Evolutionary conservation across 2,888 invertebrate species (phyloP).

Genomic region (Cheilosia pagana): DNA sequence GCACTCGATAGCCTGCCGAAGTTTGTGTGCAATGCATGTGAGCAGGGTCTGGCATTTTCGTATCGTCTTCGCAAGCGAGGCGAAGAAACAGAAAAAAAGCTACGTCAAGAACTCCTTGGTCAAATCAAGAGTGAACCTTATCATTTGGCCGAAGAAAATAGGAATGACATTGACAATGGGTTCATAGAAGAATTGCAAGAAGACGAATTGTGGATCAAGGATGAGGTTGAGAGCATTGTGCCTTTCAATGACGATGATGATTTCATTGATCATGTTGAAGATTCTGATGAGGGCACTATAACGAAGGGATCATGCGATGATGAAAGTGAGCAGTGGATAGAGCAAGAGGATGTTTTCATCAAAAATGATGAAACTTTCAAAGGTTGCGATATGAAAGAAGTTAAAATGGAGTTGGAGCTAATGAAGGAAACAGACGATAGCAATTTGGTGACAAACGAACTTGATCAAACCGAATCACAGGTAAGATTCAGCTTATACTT

Average conservation of each 20-base stretch:
- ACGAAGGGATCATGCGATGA: slow-evolving; percentile 3
- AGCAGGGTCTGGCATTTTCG: slow-evolving; percentile 75
- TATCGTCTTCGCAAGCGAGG: slow-evolving; percentile 76
- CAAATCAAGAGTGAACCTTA: background rate
- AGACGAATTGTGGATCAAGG: slow-evolving; percentile 25
- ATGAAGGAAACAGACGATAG: background rate
- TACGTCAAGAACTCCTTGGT: slow-evolving; percentile 54
- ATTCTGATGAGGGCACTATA: slow-evolving; percentile 13
- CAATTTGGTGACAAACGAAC: background rate
- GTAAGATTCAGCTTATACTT: slow-evolving; percentile 2
- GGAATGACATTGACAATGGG: background rate
- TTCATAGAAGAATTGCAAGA: slow-evolving; percentile 18
- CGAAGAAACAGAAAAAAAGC: slow-evolving; percentile 75
- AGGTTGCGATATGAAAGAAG: background rate
- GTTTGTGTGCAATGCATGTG: slow-evolving; percentile 76
- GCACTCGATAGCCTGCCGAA: slow-evolving; percentile 75
- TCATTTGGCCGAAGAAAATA: background rate
- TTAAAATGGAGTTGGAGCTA: background rate
- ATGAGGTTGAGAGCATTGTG: background rate
- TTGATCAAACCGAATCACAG: background rate
- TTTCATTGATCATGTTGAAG: slow-evolving; percentile 7
- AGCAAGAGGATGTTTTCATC: background rate
- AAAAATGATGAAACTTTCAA: slow-evolving; percentile 16
- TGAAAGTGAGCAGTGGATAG: slow-evolving; percentile 35
- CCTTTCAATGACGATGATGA: slow-evolving; percentile 8